Evolutionary conservation across 2,113 vertebrate genomes (phyloP).

Genomic region (Entosphenus tridentatus): DNA sequence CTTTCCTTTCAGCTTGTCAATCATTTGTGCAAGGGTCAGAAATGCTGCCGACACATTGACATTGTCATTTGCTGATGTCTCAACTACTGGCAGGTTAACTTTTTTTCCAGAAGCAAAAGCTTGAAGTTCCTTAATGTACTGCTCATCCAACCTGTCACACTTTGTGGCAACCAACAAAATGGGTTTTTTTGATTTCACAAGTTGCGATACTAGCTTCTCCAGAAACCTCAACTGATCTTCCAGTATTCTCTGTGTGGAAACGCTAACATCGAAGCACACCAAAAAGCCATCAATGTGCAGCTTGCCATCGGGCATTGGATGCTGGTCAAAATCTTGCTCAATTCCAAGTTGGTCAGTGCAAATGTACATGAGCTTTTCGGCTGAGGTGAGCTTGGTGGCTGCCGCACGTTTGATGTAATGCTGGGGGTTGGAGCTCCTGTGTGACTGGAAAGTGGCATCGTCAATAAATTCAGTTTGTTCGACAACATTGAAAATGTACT

Average conservation of each 20-base stretch:
- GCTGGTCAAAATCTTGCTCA: conserved; percentile 98
- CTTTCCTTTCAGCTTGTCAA: conserved; percentile 86
- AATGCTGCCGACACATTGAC: conserved; percentile 80
- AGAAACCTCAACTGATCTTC: conserved; percentile 97
- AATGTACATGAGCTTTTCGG: conserved; percentile 98
- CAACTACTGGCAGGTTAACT: conserved; percentile 72
- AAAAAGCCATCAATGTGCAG: conserved; percentile 79
- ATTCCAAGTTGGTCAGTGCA: conserved; percentile 97
- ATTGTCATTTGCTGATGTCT: conserved; percentile 66
- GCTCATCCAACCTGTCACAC: conserved; percentile 85
- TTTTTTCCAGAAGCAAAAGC: conserved; percentile 66
- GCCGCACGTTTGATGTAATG: conserved; percentile 87
- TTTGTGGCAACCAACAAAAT: conserved; percentile 84
- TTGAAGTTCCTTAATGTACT: conserved; percentile 83
- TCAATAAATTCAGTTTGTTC: conserved; percentile 98
- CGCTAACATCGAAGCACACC: conserved; percentile 84
- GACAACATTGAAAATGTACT: conserved; percentile 79
- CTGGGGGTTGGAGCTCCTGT: conserved; percentile 92
- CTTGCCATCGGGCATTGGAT: conserved; percentile 97
- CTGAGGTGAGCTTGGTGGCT: conserved; percentile 74
- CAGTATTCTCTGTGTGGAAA: conserved; percentile 86
- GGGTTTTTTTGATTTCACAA: conserved; percentile 81
- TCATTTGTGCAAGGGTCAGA: conserved; percentile 69
- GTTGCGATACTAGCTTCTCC: conserved; percentile 74
- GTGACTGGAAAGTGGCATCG: conserved; percentile 92